Percentiles rank a stretch among this genome's conserved stretches.
Conservation (phyloP, 1,140 invertebrate genomes). For the Phymastichus coffea region DNA sequence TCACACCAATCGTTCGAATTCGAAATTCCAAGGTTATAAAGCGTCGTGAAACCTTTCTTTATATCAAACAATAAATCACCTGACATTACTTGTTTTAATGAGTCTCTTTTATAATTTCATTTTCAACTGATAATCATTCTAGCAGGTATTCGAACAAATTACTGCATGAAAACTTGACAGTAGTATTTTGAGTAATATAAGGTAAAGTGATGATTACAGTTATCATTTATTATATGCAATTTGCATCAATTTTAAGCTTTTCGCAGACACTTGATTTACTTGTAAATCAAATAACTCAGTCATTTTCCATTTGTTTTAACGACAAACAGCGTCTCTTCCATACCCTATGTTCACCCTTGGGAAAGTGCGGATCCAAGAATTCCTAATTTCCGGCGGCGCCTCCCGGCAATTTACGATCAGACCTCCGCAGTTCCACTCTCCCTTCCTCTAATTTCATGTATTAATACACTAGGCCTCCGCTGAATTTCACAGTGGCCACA, state of each 20-base stretch:
- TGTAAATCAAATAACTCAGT: not conserved
- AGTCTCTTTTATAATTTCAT: too few relatives aligned
- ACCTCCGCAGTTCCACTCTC: conserved; percentile 11
- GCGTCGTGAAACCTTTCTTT: too few relatives aligned
- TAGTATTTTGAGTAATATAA: too few relatives aligned
- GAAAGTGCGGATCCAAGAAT: conserved; percentile 25
- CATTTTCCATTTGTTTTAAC: not conserved
- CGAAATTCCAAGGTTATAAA: too few relatives aligned
- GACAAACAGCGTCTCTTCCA: not conserved
- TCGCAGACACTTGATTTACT: not conserved
- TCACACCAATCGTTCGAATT: too few relatives aligned
- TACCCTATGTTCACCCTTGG: conserved; percentile 9
- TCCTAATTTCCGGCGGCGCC: conserved; percentile 24
- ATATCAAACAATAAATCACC: too few relatives aligned
- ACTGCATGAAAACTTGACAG: too few relatives aligned
- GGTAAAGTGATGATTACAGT: too few relatives aligned
- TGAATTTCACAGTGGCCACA: conserved; percentile 16
- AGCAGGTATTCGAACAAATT: too few relatives aligned
- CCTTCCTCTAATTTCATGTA: conserved; percentile 27
- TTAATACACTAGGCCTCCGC: conserved; percentile 17
- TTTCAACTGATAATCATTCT: not conserved
- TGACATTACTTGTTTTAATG: too few relatives aligned
- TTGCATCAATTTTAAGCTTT: too few relatives aligned
- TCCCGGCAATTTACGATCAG: conserved; percentile 13
- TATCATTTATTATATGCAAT: too few relatives aligned